Evolutionary conservation across 2,113 vertebrate genomes (phyloP), one percentile per base, ranked within the genome.

Genomic region (Anoura caudifer): DNA sequence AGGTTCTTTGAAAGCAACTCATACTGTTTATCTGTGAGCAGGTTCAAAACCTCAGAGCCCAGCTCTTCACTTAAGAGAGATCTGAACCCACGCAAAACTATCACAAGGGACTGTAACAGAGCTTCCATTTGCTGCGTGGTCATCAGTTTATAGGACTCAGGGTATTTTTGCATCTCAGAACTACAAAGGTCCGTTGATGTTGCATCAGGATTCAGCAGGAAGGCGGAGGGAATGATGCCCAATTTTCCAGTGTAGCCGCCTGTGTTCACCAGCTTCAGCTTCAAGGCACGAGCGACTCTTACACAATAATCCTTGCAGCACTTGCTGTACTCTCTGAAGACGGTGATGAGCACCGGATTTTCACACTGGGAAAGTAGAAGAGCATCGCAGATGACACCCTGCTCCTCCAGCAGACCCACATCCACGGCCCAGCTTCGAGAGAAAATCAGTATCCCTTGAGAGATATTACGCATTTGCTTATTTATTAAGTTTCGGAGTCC

Each of bases 361-460:
- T 56, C 80, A 2, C 28, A 43, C 43, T 61, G 12, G 22, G 93
- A 83, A 77, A 98, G 63, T 7, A 98, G 76, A 41, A 98, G 92
- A 52, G 70, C 59, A 31, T 98, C 98, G 90, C 97, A 98, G 45
- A 98, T 61, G n/a, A 98, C 81, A 26, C 41, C 14, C 4, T 5
- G n/a, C 13, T 97, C 92, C 61, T 95, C 89, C 69, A 33, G 43
- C 67, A 96, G 69, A 26, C 96, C 94, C 4, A 98, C 33, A 3
- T 98, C 96, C 80, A 97, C 96, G 67, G 98, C 98, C 98, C 98
- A 98, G 93, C 98, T 98, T 90, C 91, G 96, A 36, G 97, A 98
- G 91, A 98, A 96, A 43, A 98, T 83, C 84, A 98, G 50, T 43
- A 97, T 31, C 79, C 97, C 97, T 65, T 69, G 54, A 28, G 65